Conservation (phyloP, 2,797 vertebrate species). For the Galagoides demidoff region DNA sequence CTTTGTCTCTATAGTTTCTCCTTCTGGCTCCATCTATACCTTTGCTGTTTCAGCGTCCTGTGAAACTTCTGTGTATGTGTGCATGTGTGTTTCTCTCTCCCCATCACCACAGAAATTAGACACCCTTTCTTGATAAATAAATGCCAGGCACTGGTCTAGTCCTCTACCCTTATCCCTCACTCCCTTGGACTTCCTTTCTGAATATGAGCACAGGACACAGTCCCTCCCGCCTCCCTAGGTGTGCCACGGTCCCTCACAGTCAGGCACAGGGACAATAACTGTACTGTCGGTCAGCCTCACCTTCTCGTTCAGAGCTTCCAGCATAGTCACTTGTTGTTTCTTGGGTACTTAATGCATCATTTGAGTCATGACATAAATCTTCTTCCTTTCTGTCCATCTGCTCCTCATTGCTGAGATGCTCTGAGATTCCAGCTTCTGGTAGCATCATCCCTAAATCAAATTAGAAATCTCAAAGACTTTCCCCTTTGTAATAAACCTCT, state of each 20-base stretch:
- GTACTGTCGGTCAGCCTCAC: not conserved
- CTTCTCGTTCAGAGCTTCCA: not conserved
- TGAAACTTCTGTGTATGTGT: not conserved
- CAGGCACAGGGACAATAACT: not conserved
- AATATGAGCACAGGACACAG: not conserved
- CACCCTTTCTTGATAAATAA: not conserved
- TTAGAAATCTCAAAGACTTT: not conserved
- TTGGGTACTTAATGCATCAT: too few species aligned
- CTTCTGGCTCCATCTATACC: not conserved
- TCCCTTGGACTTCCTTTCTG: not conserved
- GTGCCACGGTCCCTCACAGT: not conserved
- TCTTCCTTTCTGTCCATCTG: not conserved
- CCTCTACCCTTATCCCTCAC: not conserved
- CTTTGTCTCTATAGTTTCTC: not conserved
- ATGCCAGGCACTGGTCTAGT: not conserved
- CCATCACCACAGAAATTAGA: not conserved
- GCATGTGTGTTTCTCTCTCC: not conserved
- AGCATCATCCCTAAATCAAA: not conserved
- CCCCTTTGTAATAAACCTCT: not conserved
- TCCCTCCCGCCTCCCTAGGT: too few species aligned
- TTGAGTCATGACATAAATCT: too few species aligned
- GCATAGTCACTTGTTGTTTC: not conserved
- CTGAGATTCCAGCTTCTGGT: not conserved
- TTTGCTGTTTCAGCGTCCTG: not conserved
- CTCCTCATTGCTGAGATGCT: not conserved